Percentiles rank a stretch among this genome's conserved stretches.
Conservation (phyloP, 2,888 invertebrate species). For the Xestoiulus laeticollis region DNA sequence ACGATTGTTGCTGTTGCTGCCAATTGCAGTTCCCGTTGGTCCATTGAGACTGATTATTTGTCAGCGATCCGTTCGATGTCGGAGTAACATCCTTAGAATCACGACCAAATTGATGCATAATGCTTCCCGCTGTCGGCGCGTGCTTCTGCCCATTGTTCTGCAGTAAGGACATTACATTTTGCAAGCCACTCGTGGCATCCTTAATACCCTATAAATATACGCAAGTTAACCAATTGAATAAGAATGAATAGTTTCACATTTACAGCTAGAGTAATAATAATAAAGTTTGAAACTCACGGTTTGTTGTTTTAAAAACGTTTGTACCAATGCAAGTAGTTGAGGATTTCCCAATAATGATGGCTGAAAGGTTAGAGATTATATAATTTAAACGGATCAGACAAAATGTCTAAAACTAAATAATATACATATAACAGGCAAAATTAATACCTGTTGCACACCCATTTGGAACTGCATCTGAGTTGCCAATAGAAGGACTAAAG, state of each 20-base stretch:
- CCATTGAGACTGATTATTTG: neutral
- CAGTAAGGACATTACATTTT: constrained; percentile 38
- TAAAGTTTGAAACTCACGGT: neutral
- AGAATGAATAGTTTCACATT: neutral
- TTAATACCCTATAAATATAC: constrained; percentile 31
- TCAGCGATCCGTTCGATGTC: neutral
- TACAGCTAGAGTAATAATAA: neutral
- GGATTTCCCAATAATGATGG: constrained; percentile 49
- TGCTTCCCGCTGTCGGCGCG: neutral
- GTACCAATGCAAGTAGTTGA: constrained; percentile 45
- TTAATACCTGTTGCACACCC: constrained; percentile 50
- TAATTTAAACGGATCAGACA: neutral
- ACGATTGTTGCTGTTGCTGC: constrained; percentile 30
- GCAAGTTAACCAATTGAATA: neutral
- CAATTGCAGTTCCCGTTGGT: constrained; percentile 36
- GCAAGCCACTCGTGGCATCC: neutral
- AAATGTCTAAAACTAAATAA: neutral
- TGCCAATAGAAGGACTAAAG: constrained; percentile 62
- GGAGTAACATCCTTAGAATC: neutral
- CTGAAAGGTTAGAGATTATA: neutral
- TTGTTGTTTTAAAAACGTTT: constrained; percentile 50
- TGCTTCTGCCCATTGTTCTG: neutral
- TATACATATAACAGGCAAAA: too few species aligned
- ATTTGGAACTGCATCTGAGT: constrained; percentile 61
- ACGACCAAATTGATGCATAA: neutral